phyloP scores from a whole-genome alignment of 1,140 invertebrate species.

The Macrotrachela quadricornifera region DNA sequence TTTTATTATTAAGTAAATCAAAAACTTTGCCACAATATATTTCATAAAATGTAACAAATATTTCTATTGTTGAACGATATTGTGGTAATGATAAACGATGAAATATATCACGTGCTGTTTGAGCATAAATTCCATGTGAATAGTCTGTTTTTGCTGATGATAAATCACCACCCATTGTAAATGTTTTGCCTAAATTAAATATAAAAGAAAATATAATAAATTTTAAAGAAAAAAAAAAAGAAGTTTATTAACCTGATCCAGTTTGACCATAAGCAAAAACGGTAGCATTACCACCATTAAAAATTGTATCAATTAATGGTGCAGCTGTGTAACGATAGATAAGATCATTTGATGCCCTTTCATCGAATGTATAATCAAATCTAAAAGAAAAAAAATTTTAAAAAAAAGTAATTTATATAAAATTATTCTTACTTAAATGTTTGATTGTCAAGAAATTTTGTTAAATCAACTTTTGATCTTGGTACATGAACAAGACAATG shows the following conservation, averaged over 20 bases:
- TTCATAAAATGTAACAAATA: slow-evolving; percentile 78
- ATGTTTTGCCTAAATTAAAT: slow-evolving; percentile 40
- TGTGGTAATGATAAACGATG: too few species aligned
- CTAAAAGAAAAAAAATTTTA: slow-evolving; percentile 33
- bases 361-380: slow-evolving; percentile 97
- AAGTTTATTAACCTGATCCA: slow-evolving; percentile 51
- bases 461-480: slow-evolving; percentile 87
- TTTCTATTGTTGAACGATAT: too few species aligned
- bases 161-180: slow-evolving; percentile 34
- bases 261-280: slow-evolving; percentile 93
- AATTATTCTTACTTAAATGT: slow-evolving; percentile 33
- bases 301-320: slow-evolving; percentile 74
- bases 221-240: slow-evolving; percentile 34
- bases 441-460: slow-evolving; percentile 93
- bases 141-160: too few species aligned
- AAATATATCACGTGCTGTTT: too few species aligned
- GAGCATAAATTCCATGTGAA: too few species aligned
- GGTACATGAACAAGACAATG: slow-evolving; percentile 90
- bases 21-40: slow-evolving; percentile 90
- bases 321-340: slow-evolving; percentile 72
- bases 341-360: slow-evolving; percentile 68
- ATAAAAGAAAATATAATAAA: neutral
- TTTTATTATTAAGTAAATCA: slow-evolving; percentile 78
- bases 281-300: slow-evolving; percentile 84
- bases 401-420: too few species aligned